phyloP scores from a whole-genome alignment of 2,888 invertebrate genomes.

The Apantesis nais region DNA sequence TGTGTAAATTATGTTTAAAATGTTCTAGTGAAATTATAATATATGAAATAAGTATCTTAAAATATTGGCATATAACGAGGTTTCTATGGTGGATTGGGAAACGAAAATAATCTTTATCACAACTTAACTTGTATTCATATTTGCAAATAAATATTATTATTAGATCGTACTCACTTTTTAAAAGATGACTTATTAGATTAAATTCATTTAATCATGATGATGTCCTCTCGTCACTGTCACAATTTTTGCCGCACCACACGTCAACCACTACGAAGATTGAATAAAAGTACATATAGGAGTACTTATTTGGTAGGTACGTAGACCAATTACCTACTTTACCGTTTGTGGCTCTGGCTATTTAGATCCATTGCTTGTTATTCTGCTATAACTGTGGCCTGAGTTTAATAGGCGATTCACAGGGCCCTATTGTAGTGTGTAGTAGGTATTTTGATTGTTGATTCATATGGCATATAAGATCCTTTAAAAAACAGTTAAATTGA shows the following conservation, averaged over 20 bases:
- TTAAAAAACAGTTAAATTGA: neutral
- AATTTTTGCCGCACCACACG: neutral
- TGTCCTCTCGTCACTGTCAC: neutral
- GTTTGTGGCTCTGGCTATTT: constrained; percentile 33
- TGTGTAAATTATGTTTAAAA: too few relatives aligned
- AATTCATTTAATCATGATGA: neutral
- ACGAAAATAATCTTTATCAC: too few relatives aligned
- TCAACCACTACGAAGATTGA: neutral
- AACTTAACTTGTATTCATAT: too few relatives aligned
- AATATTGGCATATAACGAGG: too few relatives aligned
- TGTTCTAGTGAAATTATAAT: too few relatives aligned
- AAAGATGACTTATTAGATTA: neutral
- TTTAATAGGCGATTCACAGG: neutral
- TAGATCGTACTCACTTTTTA: neutral
- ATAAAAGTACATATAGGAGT: constrained; percentile 5
- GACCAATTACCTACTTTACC: constrained; percentile 63
- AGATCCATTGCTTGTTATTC: constrained; percentile 11
- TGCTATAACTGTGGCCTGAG: neutral
- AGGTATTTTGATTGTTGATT: neutral
- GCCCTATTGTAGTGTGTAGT: neutral
- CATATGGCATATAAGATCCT: neutral
- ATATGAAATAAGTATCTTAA: too few relatives aligned
- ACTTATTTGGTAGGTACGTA: constrained; percentile 13
- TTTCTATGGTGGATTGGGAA: too few relatives aligned
- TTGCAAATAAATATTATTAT: too few relatives aligned